These are phyloP conservation scores for Ichneumoninae sp. DNA, from an alignment of 2,888 invertebrate species.

Conservation along the genomic window DNA sequence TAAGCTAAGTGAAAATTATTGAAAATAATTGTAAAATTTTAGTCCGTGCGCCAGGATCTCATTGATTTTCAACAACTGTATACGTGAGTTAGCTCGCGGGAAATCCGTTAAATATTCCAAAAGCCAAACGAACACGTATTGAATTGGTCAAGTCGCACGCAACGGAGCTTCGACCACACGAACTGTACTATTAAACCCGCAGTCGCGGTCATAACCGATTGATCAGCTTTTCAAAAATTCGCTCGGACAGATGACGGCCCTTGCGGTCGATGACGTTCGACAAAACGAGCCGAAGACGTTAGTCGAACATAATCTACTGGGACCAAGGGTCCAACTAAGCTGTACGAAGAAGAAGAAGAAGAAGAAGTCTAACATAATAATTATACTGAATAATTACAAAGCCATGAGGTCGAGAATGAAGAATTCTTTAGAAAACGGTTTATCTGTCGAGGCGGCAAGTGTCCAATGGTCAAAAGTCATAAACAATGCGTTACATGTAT, in stretches of 20 bases:
- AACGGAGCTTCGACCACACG: constrained; percentile 8
- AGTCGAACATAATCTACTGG: neutral
- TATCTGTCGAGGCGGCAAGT: neutral
- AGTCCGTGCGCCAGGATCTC: neutral
- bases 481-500: neutral
- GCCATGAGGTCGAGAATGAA: neutral
- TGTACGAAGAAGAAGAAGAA: too few species aligned
- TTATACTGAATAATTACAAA: neutral
- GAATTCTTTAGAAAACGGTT: constrained; percentile 1
- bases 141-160: neutral
- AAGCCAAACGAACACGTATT: neutral
- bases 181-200: neutral
- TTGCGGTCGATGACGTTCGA: constrained; percentile 13
- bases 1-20: neutral
- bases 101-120: neutral
- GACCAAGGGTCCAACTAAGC: too few species aligned
- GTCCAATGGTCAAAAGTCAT: neutral
- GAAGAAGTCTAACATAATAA: too few species aligned
- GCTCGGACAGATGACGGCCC: neutral
- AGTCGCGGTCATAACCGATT: constrained; percentile 6
- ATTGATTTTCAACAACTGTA: neutral
- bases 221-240: constrained; percentile 39
- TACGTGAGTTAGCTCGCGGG: neutral
- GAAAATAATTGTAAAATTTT: neutral
- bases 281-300: neutral